Evolutionary conservation across 2,888 invertebrate genomes (phyloP).

Genomic region (Barypeithes pellucidus): DNA sequence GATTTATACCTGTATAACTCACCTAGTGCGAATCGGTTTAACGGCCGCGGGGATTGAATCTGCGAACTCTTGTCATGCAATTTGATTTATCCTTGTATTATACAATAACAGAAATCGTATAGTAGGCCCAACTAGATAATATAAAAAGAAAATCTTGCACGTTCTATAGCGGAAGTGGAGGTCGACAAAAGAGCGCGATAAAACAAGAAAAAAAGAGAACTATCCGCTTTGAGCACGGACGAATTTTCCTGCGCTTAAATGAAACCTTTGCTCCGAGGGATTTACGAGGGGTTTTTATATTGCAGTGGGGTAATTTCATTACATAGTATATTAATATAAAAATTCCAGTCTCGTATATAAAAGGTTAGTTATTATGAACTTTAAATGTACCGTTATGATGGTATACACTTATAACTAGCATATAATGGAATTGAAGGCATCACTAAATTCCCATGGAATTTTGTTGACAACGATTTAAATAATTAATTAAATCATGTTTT

Average conservation of each 20-base stretch:
- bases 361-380: background rate
- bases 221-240: conserved; percentile 26
- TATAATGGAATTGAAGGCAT: too few species aligned
- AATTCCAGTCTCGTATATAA: background rate
- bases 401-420: too few species aligned
- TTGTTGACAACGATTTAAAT: too few species aligned
- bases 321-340: background rate
- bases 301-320: conserved; percentile 11
- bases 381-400: background rate
- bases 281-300: conserved; percentile 21
- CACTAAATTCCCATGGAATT: too few species aligned
- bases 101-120: too few species aligned
- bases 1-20: too few species aligned
- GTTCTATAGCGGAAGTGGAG: conserved; percentile 16
- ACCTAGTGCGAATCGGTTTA: too few species aligned
- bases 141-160: conserved; percentile 12
- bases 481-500: too few species aligned
- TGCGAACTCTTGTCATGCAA: too few species aligned
- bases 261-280: conserved; percentile 14
- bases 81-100: too few species aligned
- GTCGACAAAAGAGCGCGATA: conserved; percentile 20
- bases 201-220: conserved; percentile 29
- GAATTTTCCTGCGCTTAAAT: conserved; percentile 23
- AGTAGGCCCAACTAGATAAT: background rate
- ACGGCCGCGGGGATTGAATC: too few species aligned